Base-by-base conservation (phyloP, 30 jellyfish, hydroid and myxozoan species). In the Sanderia malayensis region DNA sequence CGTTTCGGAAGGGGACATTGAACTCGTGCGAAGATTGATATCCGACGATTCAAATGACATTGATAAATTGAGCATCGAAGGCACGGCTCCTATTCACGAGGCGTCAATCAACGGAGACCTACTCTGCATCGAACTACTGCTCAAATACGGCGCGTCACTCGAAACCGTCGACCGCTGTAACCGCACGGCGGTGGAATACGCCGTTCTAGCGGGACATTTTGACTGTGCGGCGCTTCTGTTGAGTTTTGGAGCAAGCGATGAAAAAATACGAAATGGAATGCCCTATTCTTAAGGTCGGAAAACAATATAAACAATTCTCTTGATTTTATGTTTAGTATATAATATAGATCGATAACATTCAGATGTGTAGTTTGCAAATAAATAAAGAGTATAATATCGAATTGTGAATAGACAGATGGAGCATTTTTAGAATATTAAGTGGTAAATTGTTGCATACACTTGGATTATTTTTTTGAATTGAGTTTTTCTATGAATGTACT, bases 81-180 rank as follows among this genome's bases (percentile, higher is more conserved):
- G 96, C 9, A 86, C 92, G 0, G 92, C 96, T 9, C 93, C 96
- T 4, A 52, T 86, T 41, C 96, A 86, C 80, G 96, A 76, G 41
- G 96, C 96, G 13, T 93, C 96, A 9, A 20, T 77, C 0, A 80
- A 86, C 59, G 96, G 96, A 0, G 82, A 78, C 63, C 23, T 76
- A 21, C 32, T 34, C 21, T 68, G 86, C 34, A 41, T 86, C 58
- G 55, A 70, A 59, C 62, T 86, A 60, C 57, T 86, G 37, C 37
- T 86, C 20, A 55, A 69, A 61, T 44, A 78, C 46, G 96, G 96
- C n/a, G 96, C 96, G 6, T 37, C 71, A 27, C 76, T 86, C 30
- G 86, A 79, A 46, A 79, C 64, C 0, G 46, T 27, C 24, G 96
- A 86, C 67, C 58, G 30, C 7, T 44, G 46, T 44, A 76, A 60